These are phyloP conservation scores for Scaptomyza montana DNA, from an alignment of 1,140 invertebrate genomes.

Conservation along the genomic window DNA sequence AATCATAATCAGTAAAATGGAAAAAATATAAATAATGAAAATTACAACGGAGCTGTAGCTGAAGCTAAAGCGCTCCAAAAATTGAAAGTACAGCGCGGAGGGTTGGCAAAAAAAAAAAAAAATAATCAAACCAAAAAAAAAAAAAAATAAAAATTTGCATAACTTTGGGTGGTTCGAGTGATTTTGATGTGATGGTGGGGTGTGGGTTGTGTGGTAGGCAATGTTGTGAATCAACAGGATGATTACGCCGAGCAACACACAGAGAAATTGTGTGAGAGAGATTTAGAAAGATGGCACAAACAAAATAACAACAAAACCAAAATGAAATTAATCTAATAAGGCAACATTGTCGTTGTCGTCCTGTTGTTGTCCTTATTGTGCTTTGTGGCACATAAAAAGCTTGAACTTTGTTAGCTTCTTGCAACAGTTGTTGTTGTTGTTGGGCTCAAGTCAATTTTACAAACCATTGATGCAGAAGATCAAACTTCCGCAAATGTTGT, in stretches of 20 bases:
- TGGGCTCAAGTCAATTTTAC: slow-evolving; percentile 79
- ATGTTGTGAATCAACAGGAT: slow-evolving; percentile 74
- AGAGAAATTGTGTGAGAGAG: not conserved
- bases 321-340: slow-evolving; percentile 83
- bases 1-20: slow-evolving; percentile 83
- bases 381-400: slow-evolving; percentile 1
- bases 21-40: slow-evolving; percentile 83
- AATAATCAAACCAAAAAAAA: too few species aligned
- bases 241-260: slow-evolving; percentile 46
- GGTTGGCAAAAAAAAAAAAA: slow-evolving; percentile 54
- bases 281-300: slow-evolving; percentile 4
- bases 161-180: slow-evolving; percentile 53
- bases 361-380: slow-evolving; percentile 24
- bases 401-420: slow-evolving; percentile 49
- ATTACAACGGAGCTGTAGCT: slow-evolving; percentile 46
- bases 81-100: slow-evolving; percentile 72
- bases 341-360: slow-evolving; percentile 54
- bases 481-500: slow-evolving; percentile 83
- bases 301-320: slow-evolving; percentile 48
- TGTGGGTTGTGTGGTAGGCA: not conserved
- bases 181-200: slow-evolving; percentile 23
- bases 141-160: slow-evolving; percentile 66
- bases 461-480: slow-evolving; percentile 83
- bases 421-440: slow-evolving; percentile 22
- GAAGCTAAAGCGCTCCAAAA: slow-evolving; percentile 43